A percentile compares a stretch with the other conserved stretches of the same genome.
These are phyloP conservation scores for Epinephelus coioides DNA, from an alignment of 2,797 vertebrate species.

Conservation along the genomic window DNA sequence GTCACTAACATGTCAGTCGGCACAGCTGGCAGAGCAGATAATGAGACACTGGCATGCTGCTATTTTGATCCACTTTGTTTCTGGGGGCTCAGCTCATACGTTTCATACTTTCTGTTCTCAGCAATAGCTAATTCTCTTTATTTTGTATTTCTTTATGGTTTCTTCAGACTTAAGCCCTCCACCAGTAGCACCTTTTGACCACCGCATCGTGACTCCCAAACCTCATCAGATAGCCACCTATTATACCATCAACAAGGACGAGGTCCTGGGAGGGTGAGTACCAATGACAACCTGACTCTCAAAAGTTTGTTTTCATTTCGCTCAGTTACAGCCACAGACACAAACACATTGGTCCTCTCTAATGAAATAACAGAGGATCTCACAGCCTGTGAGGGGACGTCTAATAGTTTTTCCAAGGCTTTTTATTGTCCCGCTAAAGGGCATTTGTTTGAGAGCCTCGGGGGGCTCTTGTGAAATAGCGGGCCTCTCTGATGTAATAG, in stretches of 20 bases:
- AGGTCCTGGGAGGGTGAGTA: conserved; percentile 95
- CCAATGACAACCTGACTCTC: neutral
- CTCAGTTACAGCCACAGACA: conserved; percentile 6
- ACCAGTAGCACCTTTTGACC: conserved; percentile 93
- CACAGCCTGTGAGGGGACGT: conserved; percentile 12
- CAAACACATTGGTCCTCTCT: conserved; percentile 10
- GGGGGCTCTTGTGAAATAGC: conserved; percentile 44
- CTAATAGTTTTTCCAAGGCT: conserved; percentile 53
- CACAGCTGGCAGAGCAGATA: conserved; percentile 64
- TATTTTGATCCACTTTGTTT: conserved; percentile 76
- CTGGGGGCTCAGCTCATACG: conserved; percentile 26
- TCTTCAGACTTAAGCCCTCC: conserved; percentile 86
- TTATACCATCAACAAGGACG: conserved; percentile 91
- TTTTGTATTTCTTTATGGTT: neutral
- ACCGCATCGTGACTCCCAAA: conserved; percentile 93
- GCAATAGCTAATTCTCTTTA: neutral
- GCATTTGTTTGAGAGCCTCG: conserved; percentile 29
- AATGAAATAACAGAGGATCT: conserved; percentile 59
- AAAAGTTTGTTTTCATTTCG: conserved; percentile 25
- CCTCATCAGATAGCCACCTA: conserved; percentile 88
- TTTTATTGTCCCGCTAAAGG: conserved; percentile 54
- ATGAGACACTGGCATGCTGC: conserved; percentile 60
- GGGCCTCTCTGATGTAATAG: conserved; percentile 63
- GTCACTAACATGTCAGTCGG: conserved; percentile 55
- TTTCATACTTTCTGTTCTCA: conserved; percentile 2